These are phyloP conservation scores for Epizoanthus stellaris DNA, from an alignment of 92 coral and sea anemone species.

Conservation along the genomic window DNA sequence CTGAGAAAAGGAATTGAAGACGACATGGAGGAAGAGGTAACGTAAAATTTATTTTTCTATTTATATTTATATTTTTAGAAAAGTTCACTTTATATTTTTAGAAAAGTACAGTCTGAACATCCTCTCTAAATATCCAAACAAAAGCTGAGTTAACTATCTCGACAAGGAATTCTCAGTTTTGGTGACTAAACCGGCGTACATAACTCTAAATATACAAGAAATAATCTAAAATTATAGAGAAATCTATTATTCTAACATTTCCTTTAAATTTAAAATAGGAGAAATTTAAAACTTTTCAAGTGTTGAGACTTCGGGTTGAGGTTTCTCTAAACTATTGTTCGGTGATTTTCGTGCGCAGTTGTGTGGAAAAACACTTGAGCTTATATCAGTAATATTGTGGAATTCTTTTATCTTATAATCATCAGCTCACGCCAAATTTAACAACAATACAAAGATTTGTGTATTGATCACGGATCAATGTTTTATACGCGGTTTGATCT, in stretches of 20 bases:
- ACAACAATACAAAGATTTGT: not conserved
- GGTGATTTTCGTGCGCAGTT: not conserved
- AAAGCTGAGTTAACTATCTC: not conserved
- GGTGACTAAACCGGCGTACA: too few species aligned
- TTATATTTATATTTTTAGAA: not conserved
- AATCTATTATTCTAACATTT: too few species aligned
- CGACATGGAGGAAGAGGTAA: constrained; percentile 31
- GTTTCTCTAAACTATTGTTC: not conserved
- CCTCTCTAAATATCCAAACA: too few species aligned
- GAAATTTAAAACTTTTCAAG: too few species aligned
- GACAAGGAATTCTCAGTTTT: not conserved
- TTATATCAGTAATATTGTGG: not conserved
- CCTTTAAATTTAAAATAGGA: too few species aligned
- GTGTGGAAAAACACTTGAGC: not conserved
- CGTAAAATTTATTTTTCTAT: not conserved
- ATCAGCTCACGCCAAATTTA: not conserved
- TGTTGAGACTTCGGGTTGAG: not conserved
- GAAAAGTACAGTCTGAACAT: not conserved
- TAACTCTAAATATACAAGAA: too few species aligned
- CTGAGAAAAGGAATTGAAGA: constrained; percentile 2
- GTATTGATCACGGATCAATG: constrained; percentile 9
- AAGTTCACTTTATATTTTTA: not conserved
- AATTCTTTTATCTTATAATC: not conserved
- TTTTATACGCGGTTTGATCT: not conserved
- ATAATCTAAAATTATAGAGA: too few species aligned